These are phyloP conservation scores for Helogale parvula DNA, from an alignment of 2,113 vertebrate species.

Conservation along the genomic window DNA sequence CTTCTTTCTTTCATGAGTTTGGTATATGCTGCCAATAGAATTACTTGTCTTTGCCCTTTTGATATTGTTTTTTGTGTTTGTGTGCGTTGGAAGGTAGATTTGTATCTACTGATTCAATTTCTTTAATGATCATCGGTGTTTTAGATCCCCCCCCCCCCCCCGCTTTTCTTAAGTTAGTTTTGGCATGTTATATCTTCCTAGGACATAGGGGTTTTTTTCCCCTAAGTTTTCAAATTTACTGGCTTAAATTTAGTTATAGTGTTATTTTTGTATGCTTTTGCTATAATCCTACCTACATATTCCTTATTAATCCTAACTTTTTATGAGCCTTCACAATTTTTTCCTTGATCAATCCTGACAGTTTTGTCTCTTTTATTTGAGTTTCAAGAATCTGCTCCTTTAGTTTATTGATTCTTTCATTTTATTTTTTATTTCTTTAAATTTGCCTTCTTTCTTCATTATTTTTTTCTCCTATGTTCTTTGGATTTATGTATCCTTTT, in stretches of 20 bases:
- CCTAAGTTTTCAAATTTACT: not conserved
- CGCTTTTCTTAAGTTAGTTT: constrained; percentile 37
- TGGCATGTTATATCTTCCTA: constrained; percentile 6
- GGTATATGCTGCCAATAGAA: not conserved
- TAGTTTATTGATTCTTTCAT: constrained; percentile 15
- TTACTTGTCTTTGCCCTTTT: not conserved
- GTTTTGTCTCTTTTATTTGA: not conserved
- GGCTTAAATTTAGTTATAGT: not conserved
- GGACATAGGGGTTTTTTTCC: not conserved
- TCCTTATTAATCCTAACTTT: not conserved
- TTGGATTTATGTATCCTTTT: not conserved
- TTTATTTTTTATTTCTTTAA: constrained; percentile 11
- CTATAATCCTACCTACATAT: not conserved
- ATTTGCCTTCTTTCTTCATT: constrained; percentile 20
- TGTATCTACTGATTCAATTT: not conserved
- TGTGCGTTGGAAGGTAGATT: not conserved
- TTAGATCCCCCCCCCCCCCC: not conserved
- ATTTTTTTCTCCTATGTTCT: constrained; percentile 15
- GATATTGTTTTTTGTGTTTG: not conserved
- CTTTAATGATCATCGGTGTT: not conserved
- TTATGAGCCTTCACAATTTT: not conserved
- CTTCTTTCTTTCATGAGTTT: not conserved
- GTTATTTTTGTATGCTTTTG: not conserved
- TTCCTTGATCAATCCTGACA: constrained; percentile 6
- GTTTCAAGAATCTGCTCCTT: not conserved